These are phyloP conservation scores for Cygnus olor DNA, from an alignment of 2,797 vertebrate species.

Conservation along the genomic window DNA sequence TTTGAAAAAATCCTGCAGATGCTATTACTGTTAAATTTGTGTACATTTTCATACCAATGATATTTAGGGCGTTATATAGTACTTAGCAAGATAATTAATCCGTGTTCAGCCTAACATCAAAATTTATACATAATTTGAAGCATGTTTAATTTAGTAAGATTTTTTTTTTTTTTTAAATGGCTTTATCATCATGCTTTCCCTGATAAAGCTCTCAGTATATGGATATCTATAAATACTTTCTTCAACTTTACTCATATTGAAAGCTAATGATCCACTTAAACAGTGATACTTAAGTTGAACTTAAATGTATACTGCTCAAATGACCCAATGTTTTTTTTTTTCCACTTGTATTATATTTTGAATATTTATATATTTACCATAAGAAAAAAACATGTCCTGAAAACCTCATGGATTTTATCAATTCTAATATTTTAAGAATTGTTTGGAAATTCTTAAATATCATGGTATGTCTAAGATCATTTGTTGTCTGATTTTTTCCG, in stretches of 20 bases:
- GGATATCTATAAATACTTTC: not conserved
- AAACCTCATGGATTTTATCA: not conserved
- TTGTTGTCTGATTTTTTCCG: not conserved
- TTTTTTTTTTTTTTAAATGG: not conserved
- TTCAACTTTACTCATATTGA: not conserved
- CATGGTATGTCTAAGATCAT: not conserved
- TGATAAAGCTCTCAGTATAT: not conserved
- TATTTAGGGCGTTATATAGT: not conserved
- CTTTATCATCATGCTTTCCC: not conserved
- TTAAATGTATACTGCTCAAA: not conserved
- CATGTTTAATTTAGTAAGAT: not conserved
- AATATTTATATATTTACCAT: not conserved
- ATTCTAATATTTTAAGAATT: not conserved
- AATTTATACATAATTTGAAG: not conserved
- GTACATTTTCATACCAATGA: not conserved
- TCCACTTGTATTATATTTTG: not conserved
- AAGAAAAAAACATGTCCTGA: rapidly evolving
- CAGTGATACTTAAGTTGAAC: not conserved
- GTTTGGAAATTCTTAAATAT: not conserved
- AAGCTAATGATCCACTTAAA: not conserved
- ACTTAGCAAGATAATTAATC: not conserved
- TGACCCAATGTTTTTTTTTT: not conserved
- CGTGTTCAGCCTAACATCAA: not conserved
- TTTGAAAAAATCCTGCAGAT: not conserved
- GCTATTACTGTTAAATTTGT: not conserved